Evolutionary conservation across 2,888 invertebrate species (phyloP).

Genomic region (Scaptomyza flava): DNA sequence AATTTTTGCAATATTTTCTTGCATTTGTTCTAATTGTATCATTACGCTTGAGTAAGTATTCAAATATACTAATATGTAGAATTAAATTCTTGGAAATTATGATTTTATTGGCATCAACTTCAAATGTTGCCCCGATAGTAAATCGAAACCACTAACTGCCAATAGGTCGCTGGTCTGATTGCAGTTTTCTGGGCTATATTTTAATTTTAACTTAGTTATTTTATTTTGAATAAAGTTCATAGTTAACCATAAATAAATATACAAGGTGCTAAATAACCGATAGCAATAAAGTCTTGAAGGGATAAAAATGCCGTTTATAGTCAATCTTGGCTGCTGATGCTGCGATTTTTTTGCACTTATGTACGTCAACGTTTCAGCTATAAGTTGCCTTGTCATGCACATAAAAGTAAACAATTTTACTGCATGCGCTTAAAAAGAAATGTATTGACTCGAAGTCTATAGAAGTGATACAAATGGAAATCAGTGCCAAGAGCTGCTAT

Average conservation of each 20-base stretch:
- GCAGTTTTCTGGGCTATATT: too few relatives aligned
- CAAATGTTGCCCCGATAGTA: neutral
- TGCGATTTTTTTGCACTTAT: conserved; percentile 3
- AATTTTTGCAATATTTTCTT: neutral
- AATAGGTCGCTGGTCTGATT: too few relatives aligned
- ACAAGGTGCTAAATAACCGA: too few relatives aligned
- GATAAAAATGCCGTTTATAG: conserved; percentile 10
- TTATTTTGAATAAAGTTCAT: too few relatives aligned
- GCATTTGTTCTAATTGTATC: too few relatives aligned
- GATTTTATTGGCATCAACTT: neutral
- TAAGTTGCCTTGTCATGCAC: conserved; percentile 43
- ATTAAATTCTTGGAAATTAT: neutral
- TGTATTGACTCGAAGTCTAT: conserved; percentile 22
- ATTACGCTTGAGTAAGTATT: neutral
- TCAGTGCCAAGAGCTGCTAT: conserved; percentile 43
- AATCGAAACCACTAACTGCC: too few relatives aligned
- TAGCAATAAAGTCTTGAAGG: neutral
- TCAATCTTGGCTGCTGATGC: conserved; percentile 6
- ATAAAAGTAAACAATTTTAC: conserved; percentile 35
- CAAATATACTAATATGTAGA: neutral
- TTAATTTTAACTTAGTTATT: too few relatives aligned
- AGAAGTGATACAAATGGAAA: conserved; percentile 49
- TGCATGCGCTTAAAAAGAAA: conserved; percentile 10
- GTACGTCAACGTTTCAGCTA: conserved; percentile 20
- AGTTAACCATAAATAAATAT: neutral